These are phyloP conservation scores for Psilanteris sp. DNA, from an alignment of 1,140 invertebrate genomes.

Conservation along the genomic window DNA sequence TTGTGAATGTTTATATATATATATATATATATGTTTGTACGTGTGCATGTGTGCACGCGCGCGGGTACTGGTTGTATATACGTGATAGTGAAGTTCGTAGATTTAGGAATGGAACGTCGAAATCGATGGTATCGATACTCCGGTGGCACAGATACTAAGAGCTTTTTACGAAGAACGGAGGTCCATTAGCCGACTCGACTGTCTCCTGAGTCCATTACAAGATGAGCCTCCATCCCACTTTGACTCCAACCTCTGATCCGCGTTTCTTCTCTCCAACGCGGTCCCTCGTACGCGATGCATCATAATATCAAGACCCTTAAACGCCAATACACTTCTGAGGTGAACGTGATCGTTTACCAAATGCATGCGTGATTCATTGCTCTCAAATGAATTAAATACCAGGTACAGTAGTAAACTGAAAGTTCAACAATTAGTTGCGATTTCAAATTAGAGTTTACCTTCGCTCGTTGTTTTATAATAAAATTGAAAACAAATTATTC, in stretches of 20 bases:
- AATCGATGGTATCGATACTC: conserved; percentile 75
- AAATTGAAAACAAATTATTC: too few species aligned
- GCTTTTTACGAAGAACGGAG: conserved; percentile 77
- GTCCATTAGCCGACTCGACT: conserved; percentile 80
- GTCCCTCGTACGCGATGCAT: conserved; percentile 43
- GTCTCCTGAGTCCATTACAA: conserved; percentile 81
- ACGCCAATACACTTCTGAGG: conserved; percentile 46
- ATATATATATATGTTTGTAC: too few species aligned
- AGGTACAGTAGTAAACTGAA: too few species aligned
- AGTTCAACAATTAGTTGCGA: too few species aligned
- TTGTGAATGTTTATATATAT: conserved; percentile 6
- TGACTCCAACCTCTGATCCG: conserved; percentile 62
- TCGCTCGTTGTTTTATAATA: too few species aligned
- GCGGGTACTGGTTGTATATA: conserved; percentile 2
- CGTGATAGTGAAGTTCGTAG: conserved; percentile 48
- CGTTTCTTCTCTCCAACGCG: conserved; percentile 54
- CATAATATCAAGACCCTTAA: conserved; percentile 56
- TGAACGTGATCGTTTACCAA: conserved; percentile 37
- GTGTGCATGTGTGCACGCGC: too few species aligned
- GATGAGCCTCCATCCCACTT: conserved; percentile 74
- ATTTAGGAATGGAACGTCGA: conserved; percentile 70
- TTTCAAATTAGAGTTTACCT: too few species aligned
- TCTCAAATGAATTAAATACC: too few species aligned
- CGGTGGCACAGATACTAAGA: conserved; percentile 76
- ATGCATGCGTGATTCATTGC: conserved; percentile 24